Percentiles rank a stretch among this genome's conserved stretches.
Evolutionary conservation across 2,113 vertebrate genomes (phyloP).

Genomic region (Pedionomus torquatus): DNA sequence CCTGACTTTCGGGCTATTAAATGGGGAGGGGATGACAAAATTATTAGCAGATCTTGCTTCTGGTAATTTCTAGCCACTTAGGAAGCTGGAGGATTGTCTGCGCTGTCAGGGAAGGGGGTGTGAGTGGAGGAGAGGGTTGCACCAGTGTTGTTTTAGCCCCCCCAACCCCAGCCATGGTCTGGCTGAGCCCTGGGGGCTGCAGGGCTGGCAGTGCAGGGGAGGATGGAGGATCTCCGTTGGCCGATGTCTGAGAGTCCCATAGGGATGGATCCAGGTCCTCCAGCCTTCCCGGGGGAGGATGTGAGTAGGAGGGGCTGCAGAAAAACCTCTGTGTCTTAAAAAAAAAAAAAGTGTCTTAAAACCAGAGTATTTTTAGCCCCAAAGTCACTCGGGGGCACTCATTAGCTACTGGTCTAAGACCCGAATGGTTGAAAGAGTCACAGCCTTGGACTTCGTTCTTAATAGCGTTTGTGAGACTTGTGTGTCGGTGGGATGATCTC

Average conservation of each 20-base stretch:
- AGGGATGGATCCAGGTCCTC: not conserved
- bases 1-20: not conserved
- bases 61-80: not conserved
- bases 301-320: not conserved
- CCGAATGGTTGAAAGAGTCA: not conserved
- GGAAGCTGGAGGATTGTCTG: not conserved
- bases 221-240: not conserved
- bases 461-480: not conserved
- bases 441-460: not conserved
- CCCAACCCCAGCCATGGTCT: accelerated
- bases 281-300: accelerated
- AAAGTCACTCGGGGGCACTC: not conserved
- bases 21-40: not conserved
- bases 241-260: accelerated
- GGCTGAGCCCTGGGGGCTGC: not conserved
- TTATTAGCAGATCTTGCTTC: not conserved
- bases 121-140: not conserved
- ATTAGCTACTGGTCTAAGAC: not conserved
- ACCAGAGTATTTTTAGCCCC: not conserved
- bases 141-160: not conserved
- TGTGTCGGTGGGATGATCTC: not conserved
- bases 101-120: accelerated
- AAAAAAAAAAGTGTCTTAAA: not conserved
- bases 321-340: not conserved
- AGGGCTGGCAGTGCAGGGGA: not conserved